Conservation (phyloP, 2,797 vertebrate species). For the Margarornis squamiger region DNA sequence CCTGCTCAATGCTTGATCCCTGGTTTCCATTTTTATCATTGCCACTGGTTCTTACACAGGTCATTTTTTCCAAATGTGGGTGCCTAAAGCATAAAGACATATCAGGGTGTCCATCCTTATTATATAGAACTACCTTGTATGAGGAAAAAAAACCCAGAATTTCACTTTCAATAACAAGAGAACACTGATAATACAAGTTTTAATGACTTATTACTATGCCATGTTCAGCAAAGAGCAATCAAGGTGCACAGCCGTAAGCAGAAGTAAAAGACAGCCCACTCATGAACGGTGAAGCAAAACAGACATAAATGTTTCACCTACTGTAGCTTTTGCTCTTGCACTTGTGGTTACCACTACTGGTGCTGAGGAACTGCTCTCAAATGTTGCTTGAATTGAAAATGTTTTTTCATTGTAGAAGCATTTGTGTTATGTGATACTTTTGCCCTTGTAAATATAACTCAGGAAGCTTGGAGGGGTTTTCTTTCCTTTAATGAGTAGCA, state of each 20-base stretch:
- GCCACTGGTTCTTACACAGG: neutral
- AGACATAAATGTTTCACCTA: neutral
- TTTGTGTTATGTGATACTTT: neutral
- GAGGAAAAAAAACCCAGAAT: neutral
- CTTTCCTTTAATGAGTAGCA: neutral
- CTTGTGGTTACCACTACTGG: neutral
- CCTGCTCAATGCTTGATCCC: neutral
- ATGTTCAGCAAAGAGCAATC: neutral
- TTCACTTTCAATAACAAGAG: neutral
- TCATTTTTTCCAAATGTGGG: neutral
- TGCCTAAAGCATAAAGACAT: neutral
- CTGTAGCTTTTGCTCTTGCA: neutral
- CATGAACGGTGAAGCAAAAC: neutral
- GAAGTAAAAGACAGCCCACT: neutral
- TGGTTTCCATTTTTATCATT: neutral
- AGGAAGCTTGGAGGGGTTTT: neutral
- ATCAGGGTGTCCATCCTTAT: neutral
- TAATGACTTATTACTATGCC: neutral
- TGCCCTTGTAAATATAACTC: neutral
- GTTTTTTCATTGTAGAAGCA: neutral
- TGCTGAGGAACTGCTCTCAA: neutral
- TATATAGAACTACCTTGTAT: neutral
- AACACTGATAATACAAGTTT: neutral
- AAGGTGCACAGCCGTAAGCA: neutral
- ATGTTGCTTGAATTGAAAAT: neutral